These are phyloP conservation scores for Luscinia luscinia DNA, from an alignment of 2,797 vertebrate genomes.

Conservation along the genomic window DNA sequence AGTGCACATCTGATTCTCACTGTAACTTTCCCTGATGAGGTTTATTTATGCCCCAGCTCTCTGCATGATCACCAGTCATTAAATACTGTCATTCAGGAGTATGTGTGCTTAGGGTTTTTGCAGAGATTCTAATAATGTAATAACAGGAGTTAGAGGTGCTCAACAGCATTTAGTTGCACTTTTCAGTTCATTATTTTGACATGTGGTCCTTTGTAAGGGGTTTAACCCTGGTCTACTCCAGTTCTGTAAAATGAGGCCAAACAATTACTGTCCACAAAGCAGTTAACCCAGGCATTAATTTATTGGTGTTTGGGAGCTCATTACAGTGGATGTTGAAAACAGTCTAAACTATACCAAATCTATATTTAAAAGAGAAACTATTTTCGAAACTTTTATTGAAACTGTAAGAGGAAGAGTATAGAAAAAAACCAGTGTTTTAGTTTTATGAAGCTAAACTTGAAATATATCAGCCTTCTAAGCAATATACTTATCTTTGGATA, in stretches of 20 bases:
- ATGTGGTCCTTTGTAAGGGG: neutral
- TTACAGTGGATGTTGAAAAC: neutral
- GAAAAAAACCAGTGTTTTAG: neutral
- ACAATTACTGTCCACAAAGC: neutral
- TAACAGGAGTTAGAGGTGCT: neutral
- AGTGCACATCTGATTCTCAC: neutral
- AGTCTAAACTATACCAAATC: neutral
- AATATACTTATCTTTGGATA: neutral
- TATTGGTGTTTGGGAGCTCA: neutral
- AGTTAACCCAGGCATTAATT: neutral
- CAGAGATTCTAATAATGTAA: neutral
- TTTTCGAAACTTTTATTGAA: neutral
- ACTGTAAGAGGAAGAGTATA: neutral
- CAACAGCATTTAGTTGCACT: conserved; percentile 8
- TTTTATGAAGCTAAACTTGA: neutral
- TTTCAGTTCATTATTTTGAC: neutral
- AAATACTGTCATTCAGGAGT: neutral
- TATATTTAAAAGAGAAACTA: neutral
- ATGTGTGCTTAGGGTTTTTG: neutral
- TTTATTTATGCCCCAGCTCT: neutral
- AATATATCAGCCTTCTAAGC: neutral
- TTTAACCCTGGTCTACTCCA: neutral
- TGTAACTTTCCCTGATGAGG: neutral
- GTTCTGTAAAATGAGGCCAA: neutral
- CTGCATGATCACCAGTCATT: neutral